These are phyloP conservation scores for Tachina lurida DNA, from an alignment of 2,888 invertebrate species.

Conservation along the genomic window DNA sequence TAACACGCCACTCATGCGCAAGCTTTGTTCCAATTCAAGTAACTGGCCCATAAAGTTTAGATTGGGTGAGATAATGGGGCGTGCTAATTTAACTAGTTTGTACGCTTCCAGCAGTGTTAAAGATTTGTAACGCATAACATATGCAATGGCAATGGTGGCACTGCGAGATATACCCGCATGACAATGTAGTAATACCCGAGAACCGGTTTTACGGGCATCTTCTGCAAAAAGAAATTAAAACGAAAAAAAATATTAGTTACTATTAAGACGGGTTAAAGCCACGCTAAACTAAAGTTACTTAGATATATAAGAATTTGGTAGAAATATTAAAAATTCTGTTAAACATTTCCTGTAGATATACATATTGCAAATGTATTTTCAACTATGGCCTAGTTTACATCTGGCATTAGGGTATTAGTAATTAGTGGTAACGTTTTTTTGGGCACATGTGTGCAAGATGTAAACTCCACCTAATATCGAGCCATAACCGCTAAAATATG, in stretches of 20 bases:
- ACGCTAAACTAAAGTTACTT: no score
- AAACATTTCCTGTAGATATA: no score
- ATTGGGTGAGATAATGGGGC: slow-evolving; percentile 97
- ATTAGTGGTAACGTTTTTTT: no score
- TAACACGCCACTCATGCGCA: slow-evolving; percentile 83
- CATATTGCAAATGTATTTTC: no score
- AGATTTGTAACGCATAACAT: slow-evolving; percentile 94
- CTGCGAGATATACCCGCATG: slow-evolving; percentile 97
- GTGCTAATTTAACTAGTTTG: slow-evolving; percentile 91
- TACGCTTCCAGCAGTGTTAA: slow-evolving; percentile 94
- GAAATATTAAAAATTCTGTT: no score
- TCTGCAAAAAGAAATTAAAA: slow-evolving; percentile 78
- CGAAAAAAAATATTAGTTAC: neutral
- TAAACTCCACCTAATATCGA: no score
- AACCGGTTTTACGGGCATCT: slow-evolving; percentile 83
- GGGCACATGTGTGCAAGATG: no score
- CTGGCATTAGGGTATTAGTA: no score
- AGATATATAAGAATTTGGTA: no score
- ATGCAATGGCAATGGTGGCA: slow-evolving; percentile 97
- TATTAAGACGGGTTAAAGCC: neutral
- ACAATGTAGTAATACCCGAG: slow-evolving; percentile 93
- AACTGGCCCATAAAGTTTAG: slow-evolving; percentile 97
- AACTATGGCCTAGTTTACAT: no score
- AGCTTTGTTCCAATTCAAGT: slow-evolving; percentile 90
- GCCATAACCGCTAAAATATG: no score